A percentile compares a stretch with the other conserved stretches of the same genome.
These are phyloP conservation scores for Lepidurus apus DNA, from an alignment of 1,140 invertebrate species.

Conservation along the genomic window DNA sequence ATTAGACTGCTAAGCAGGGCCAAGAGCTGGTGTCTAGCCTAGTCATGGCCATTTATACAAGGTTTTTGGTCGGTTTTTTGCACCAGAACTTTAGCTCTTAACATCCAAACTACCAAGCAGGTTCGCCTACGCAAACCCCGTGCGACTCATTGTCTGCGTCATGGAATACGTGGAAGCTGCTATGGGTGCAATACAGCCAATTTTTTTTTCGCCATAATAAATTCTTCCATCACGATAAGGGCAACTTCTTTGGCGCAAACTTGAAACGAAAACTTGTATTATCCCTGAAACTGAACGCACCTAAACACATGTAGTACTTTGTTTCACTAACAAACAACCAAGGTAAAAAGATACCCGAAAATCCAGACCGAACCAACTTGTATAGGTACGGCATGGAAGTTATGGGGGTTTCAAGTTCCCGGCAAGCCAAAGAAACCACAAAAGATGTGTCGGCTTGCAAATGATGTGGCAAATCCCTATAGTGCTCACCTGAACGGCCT, in stretches of 20 bases:
- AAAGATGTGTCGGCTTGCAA: conserved; percentile 19
- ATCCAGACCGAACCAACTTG: neutral
- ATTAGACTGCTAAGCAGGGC: neutral
- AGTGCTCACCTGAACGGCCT: conserved; percentile 10
- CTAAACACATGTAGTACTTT: no score
- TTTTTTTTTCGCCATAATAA: neutral
- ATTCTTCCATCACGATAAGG: neutral
- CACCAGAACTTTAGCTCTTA: neutral
- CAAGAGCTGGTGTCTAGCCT: neutral
- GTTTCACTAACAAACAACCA: no score
- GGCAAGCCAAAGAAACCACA: conserved; percentile 2
- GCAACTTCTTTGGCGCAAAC: neutral
- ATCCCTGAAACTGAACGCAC: no score
- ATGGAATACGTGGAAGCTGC: neutral
- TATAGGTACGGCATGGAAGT: neutral
- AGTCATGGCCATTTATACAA: conserved; percentile 19
- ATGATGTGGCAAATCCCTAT: neutral
- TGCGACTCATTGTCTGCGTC: neutral
- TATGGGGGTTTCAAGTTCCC: neutral
- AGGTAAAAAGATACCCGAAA: neutral
- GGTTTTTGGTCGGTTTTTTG: conserved; percentile 3
- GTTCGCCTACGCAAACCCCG: neutral
- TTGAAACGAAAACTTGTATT: no score
- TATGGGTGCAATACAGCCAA: neutral
- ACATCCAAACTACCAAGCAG: conserved; percentile 13